Evolutionary conservation across 2,113 vertebrate species (phyloP).

Genomic region (Rhinolophus ferrumequinum): DNA sequence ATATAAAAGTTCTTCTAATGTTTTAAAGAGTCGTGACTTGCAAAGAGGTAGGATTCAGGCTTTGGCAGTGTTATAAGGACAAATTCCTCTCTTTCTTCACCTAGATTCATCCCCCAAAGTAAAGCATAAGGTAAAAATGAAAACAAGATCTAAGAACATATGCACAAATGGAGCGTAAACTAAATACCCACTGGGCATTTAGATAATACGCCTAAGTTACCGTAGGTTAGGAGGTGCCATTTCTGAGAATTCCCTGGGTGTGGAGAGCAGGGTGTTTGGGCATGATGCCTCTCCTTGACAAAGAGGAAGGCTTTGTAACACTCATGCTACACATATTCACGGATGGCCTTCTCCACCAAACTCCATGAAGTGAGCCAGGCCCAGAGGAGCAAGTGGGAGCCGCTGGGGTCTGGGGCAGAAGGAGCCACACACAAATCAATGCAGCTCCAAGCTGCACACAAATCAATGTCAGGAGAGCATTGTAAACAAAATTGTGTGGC

Average conservation of each 20-base stretch:
- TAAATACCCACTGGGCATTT: neutral
- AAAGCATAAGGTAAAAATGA: neutral
- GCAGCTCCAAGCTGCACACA: fast-evolving
- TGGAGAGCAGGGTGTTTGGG: neutral
- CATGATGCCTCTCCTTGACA: neutral
- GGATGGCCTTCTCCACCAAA: neutral
- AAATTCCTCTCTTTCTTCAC: neutral
- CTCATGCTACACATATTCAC: fast-evolving
- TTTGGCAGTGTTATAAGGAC: neutral
- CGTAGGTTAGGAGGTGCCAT: fast-evolving
- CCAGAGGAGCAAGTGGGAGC: neutral
- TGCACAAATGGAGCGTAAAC: neutral
- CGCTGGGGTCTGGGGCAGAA: fast-evolving
- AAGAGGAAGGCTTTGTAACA: neutral
- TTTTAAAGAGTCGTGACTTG: neutral
- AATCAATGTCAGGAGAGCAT: fast-evolving
- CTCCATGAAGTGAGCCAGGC: neutral
- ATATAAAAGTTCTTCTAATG: neutral
- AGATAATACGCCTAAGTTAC: neutral
- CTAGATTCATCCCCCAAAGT: neutral
- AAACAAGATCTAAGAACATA: neutral
- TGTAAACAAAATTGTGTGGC: too few species aligned
- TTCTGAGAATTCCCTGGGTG: neutral
- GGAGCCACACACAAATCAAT: fast-evolving
- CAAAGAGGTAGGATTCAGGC: neutral